These are phyloP conservation scores for Fukomys damarensis DNA, from an alignment of 2,113 vertebrate genomes.

Conservation along the genomic window DNA sequence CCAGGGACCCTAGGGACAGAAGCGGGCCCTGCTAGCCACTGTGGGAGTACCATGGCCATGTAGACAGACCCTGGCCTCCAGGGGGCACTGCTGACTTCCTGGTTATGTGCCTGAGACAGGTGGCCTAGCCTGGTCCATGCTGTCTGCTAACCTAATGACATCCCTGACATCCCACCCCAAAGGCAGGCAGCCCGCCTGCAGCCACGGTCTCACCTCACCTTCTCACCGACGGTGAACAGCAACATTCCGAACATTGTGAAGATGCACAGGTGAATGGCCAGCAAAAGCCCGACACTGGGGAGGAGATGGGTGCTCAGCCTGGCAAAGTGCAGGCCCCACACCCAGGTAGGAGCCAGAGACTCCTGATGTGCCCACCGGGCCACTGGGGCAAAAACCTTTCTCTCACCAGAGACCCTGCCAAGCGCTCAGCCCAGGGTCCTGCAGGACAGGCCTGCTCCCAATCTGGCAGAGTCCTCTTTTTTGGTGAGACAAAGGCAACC, in stretches of 20 bases:
- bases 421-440: neutral
- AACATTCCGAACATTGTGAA: slow-evolving; percentile 98
- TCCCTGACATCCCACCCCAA: too few species aligned
- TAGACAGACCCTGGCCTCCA: neutral
- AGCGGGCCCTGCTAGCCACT: too few species aligned
- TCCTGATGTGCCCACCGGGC: fast-evolving
- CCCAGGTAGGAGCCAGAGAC: neutral
- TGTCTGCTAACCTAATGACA: neutral
- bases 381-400: too few species aligned
- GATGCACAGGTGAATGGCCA: slow-evolving; percentile 93
- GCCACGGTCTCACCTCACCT: slow-evolving; percentile 78
- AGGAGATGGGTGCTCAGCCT: neutral
- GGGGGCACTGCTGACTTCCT: neutral
- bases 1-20: too few species aligned
- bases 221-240: slow-evolving; percentile 90
- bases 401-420: fast-evolving
- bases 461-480: neutral
- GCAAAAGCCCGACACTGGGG: slow-evolving; percentile 92
- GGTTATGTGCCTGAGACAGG: neutral
- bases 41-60: fast-evolving
- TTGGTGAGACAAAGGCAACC: neutral
- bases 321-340: fast-evolving
- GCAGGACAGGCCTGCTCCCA: neutral
- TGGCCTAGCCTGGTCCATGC: neutral
- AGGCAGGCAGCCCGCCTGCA: too few species aligned